Percentiles rank a stretch among this genome's conserved stretches.
Conservation (phyloP, 2,888 invertebrate species). For the Drosophila helvetica region DNA sequence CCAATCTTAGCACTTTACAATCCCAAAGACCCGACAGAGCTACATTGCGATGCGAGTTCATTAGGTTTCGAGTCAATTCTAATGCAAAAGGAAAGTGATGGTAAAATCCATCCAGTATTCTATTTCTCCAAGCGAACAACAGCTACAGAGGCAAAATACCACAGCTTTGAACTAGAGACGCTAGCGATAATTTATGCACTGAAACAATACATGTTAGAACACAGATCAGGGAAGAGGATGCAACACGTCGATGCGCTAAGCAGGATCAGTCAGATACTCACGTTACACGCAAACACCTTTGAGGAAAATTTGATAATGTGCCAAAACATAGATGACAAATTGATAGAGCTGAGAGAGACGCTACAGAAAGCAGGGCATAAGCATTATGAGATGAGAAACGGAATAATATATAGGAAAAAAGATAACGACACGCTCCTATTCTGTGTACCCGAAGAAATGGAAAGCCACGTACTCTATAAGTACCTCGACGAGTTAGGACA, state of each 20-base stretch:
- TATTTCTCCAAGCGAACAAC: too few relatives aligned
- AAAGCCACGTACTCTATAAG: too few relatives aligned
- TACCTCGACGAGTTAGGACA: too few relatives aligned
- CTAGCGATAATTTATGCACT: too few relatives aligned
- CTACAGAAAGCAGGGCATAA: background rate
- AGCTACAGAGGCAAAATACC: too few relatives aligned
- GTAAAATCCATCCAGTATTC: too few relatives aligned
- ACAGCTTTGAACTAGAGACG: too few relatives aligned
- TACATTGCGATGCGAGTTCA: background rate
- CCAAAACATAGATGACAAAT: background rate
- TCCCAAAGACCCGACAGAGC: background rate
- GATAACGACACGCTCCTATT: background rate
- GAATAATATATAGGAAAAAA: background rate
- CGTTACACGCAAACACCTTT: conserved; percentile 2
- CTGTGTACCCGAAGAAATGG: too few relatives aligned
- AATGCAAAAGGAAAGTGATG: too few relatives aligned
- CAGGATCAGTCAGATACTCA: background rate
- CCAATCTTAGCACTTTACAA: background rate
- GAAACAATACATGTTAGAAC: background rate
- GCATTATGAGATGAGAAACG: conserved; percentile 11
- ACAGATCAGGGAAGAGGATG: background rate
- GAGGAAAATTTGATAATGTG: conserved; percentile 2
- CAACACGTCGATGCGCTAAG: background rate
- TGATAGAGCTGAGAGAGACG: background rate
- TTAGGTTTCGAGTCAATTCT: too few relatives aligned